Percentiles rank a stretch among this genome's conserved stretches.
Conservation (phyloP, 2,888 invertebrate species). For the Apotomis betuletana region DNA sequence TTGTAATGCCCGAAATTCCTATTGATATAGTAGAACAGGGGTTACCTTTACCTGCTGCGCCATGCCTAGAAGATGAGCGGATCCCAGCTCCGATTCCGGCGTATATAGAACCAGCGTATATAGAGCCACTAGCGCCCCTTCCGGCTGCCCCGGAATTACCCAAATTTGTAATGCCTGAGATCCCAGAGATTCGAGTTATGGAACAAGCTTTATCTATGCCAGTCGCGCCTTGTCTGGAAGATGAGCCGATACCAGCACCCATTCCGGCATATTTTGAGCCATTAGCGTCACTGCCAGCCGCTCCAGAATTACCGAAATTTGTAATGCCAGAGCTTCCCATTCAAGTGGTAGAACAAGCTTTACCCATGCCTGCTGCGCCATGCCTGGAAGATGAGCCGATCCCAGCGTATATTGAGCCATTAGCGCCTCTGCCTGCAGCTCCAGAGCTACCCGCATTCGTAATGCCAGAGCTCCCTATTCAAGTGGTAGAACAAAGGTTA, state of each 20-base stretch:
- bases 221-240: not conserved
- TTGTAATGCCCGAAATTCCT: slow-evolving; percentile 30
- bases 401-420: not conserved
- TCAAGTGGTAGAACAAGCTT: not conserved
- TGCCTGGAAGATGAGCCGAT: slow-evolving; percentile 6
- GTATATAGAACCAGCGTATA: not conserved
- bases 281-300: slow-evolving; percentile 36
- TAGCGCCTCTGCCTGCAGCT: slow-evolving; percentile 1
- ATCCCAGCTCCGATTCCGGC: not conserved
- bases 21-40: not conserved
- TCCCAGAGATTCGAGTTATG: not conserved
- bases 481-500: not conserved
- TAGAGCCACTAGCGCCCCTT: not conserved
- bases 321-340: slow-evolving; percentile 24
- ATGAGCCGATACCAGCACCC: not conserved
- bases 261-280: slow-evolving; percentile 1
- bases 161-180: not conserved
- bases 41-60: not conserved
- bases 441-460: slow-evolving; percentile 20
- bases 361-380: slow-evolving; percentile 11
- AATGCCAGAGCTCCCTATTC: slow-evolving; percentile 23
- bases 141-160: slow-evolving; percentile 20
- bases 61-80: not conserved
- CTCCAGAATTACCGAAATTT: slow-evolving; percentile 42
- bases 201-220: not conserved